These are phyloP conservation scores for Erythrocercus mccallii DNA, from an alignment of 2,113 vertebrate genomes.

Conservation along the genomic window DNA sequence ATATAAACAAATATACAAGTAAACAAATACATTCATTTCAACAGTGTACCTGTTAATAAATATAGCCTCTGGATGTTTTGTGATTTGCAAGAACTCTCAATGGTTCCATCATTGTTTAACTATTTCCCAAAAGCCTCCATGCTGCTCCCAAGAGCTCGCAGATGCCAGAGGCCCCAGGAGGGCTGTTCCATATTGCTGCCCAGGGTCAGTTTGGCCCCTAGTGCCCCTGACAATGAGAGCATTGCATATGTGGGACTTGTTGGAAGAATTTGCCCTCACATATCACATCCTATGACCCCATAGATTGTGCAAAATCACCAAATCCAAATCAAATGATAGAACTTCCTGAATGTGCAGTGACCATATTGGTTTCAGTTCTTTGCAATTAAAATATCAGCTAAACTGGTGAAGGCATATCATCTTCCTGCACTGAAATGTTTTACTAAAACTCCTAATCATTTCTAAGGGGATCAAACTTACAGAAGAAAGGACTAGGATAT, in stretches of 20 bases:
- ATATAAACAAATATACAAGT: not conserved
- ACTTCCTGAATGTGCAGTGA: not conserved
- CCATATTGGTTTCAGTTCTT: not conserved
- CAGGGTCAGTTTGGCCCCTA: not conserved
- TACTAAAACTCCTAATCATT: not conserved
- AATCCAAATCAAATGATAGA: not conserved
- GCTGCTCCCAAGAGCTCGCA: not conserved
- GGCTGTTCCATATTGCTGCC: not conserved
- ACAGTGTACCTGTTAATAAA: not conserved
- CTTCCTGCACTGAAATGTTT: not conserved
- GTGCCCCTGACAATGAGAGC: not conserved
- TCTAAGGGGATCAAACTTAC: not conserved
- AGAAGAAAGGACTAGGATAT: not conserved
- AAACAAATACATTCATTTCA: not conserved
- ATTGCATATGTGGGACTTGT: accelerated
- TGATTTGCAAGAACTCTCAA: not conserved
- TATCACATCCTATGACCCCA: no score
- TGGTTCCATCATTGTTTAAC: not conserved
- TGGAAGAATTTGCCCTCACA: not conserved
- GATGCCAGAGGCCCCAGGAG: not conserved
- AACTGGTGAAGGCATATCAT: not conserved
- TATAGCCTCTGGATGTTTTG: not conserved
- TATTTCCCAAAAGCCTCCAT: not conserved
- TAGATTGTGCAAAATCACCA: accelerated
- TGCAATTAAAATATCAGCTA: not conserved